Evolutionary conservation across 2,797 vertebrate species (phyloP), one percentile per base, ranked within the genome.

Genomic region (Tapera naevia): DNA sequence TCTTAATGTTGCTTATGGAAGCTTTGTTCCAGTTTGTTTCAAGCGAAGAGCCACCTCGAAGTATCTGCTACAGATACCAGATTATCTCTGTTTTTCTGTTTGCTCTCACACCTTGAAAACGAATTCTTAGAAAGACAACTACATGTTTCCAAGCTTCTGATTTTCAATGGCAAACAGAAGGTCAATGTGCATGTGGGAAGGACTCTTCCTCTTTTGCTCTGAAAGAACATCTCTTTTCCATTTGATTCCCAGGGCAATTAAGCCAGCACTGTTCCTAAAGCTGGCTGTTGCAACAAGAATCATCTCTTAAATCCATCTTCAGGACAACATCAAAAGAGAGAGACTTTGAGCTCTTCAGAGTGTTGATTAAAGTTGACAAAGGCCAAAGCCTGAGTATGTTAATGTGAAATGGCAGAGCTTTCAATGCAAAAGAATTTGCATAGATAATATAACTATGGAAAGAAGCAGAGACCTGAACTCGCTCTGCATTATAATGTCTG

Each of bases 281-380:
- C 46, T 91, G 75, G 41, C 43, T 67, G 32, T 37, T 86, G 69
- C 45, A 88, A 51, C 37, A 82, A 60, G 50, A 87, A 11, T 67
- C 61, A 6, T 45, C 43, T 93, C 56, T 92, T 30, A n/a, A 39
- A 45, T 54, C 66, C 41, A 51, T 53, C 73, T 93, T 9, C 66
- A 94, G 23, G 79, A 84, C 3, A 15, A 8, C 46, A 73, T 86
- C 54, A 33, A 82, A n/a, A 51, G 45, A 43, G 27, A 95, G 62
- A 51, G 18, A n/a, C 30, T 28, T 7, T 61, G 58, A 90, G 48
- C 41, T 92, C 91, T 94, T 95, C 41, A 94, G 96, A 97, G 65
- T 83, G 60, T 79, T 75, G 86, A 96, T 95, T 89, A 67, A 82
- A 90, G 27, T 79, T 92, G 53, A 67, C 86, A 89, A 88, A 56